Evolutionary conservation across 2,797 vertebrate genomes (phyloP), one percentile per base, ranked within the genome.

Genomic region (Salmo trutta): DNA sequence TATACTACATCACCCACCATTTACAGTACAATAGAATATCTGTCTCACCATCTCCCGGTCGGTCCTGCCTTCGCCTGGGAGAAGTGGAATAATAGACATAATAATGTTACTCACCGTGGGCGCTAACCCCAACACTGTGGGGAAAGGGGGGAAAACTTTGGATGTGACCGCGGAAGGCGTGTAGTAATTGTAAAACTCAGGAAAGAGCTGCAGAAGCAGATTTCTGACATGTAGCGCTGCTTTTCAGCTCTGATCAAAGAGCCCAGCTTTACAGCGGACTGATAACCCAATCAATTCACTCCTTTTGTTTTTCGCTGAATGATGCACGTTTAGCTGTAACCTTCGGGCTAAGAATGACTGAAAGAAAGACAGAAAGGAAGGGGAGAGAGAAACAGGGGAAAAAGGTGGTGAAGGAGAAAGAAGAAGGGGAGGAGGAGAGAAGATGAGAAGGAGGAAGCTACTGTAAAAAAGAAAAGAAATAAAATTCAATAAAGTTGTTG

Each of bases 221-320:
- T 91, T 94, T 94, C 89, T 95, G 93, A 94, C 94, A 93, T 89
- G 91, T 92, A 92, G 88, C 82, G 83, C 88, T 89, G 93, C 92
- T 91, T 93, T 92, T 94, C 92, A 92, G 86, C 79, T 90, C 91
- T 84, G 68, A 88, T 84, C 85, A 95, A 95, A 95, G 93, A 82
- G 79, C 74, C 76, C 85, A 90, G 87, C 90, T 82, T 85, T 91
- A 84, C 76, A 78, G 86, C 83, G 86, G 92, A 21, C 92, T 93
- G 94, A 94, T 95, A 94, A 94, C 86, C 91, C 91, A 95, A 95
- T 91, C 92, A 94, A 94, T 95, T 93, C 91, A 78, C 89, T 93
- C 83, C 92, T 96, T 95, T 95, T 94, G 94, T 96, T 95, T 96
- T 96, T 93, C 91, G 94, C 95, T 95, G 95, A 96, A 96, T 95